A percentile compares a stretch with the other conserved stretches of the same genome.
Evolutionary conservation across 2,797 vertebrate genomes (phyloP).

Genomic region (Anniella stebbinsi): DNA sequence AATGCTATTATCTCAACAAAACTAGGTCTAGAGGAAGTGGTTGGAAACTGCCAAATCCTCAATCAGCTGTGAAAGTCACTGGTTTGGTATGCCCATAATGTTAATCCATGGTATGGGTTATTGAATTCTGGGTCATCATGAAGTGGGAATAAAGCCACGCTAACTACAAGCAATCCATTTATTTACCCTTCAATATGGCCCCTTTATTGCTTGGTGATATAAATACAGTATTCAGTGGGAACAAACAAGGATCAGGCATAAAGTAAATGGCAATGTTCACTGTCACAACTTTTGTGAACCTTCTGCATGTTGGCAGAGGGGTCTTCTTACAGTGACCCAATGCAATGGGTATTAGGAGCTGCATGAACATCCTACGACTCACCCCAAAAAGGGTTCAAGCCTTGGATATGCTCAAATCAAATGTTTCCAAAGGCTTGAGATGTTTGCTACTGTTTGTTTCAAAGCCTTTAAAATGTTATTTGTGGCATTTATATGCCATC

Average conservation of each 20-base stretch:
- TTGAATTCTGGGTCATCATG: no score
- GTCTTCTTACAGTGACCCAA: not conserved
- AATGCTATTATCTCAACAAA: not conserved
- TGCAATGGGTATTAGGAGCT: not conserved
- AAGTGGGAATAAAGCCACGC: not conserved
- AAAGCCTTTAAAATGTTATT: not conserved
- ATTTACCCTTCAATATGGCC: no score
- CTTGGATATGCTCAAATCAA: not conserved
- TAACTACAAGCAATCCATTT: not conserved
- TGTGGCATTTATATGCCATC: not conserved
- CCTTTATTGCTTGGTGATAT: no score
- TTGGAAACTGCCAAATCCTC: constrained; percentile 15
- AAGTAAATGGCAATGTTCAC: no score
- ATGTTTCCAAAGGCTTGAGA: not conserved
- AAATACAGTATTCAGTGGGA: no score
- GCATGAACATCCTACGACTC: not conserved
- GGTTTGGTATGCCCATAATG: not conserved
- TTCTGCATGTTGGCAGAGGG: not conserved
- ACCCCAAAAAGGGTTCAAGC: no score
- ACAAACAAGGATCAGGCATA: no score
- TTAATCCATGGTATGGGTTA: no score
- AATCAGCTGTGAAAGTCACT: not conserved
- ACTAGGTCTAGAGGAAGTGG: not conserved
- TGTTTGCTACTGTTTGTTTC: not conserved
- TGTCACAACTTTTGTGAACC: not conserved